phyloP scores from a whole-genome alignment of 2,888 invertebrate species.

The Xestia rhomboidea region DNA sequence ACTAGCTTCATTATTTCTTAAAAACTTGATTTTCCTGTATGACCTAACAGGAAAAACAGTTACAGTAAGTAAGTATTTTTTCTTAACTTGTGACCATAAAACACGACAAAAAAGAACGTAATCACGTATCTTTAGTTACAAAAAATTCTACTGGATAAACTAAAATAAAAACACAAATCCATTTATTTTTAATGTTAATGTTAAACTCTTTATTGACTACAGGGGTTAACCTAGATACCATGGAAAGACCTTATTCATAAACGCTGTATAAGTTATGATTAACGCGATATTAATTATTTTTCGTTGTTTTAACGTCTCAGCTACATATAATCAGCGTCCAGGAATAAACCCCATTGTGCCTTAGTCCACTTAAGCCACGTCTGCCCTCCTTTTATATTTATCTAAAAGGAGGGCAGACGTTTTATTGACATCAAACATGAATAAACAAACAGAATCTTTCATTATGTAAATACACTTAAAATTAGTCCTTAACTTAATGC shows the following conservation, averaged over 20 bases:
- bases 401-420: neutral
- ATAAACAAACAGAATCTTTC: neutral
- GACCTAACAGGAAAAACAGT: neutral
- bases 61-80: neutral
- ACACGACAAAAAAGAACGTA: neutral
- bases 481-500: conserved; percentile 41
- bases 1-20: neutral
- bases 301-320: too few species aligned
- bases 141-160: neutral
- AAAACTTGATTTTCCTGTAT: neutral
- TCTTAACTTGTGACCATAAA: neutral
- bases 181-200: neutral
- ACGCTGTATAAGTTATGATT: neutral
- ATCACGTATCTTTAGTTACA: neutral
- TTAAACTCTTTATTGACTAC: neutral
- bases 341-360: neutral
- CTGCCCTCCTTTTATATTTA: too few species aligned
- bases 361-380: too few species aligned
- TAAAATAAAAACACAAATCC: neutral
- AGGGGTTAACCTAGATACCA: neutral
- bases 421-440: neutral
- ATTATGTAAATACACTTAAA: neutral
- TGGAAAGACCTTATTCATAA: neutral
- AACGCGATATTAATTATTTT: too few species aligned
- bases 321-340: neutral